Percentiles rank a stretch among this genome's conserved stretches.
These are phyloP conservation scores for Labia minor DNA, from an alignment of 2,888 invertebrate species.

Conservation along the genomic window DNA sequence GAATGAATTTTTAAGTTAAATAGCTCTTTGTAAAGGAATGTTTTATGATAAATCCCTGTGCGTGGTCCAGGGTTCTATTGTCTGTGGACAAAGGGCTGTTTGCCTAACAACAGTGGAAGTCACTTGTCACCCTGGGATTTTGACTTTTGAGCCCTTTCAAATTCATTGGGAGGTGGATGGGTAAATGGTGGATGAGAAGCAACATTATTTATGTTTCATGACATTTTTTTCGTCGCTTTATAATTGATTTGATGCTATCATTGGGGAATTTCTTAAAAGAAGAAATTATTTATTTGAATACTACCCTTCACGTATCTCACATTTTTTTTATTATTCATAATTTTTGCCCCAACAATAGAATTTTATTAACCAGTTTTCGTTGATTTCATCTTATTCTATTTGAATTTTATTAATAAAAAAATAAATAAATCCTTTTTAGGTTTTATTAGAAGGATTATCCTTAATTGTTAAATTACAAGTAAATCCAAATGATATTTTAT, in stretches of 20 bases:
- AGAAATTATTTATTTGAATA: not conserved
- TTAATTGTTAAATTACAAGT: too few relatives aligned
- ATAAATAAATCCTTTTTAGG: too few relatives aligned
- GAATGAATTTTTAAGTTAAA: not conserved
- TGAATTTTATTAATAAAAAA: too few relatives aligned
- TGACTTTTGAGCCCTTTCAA: conserved; percentile 4
- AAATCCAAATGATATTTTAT: too few relatives aligned
- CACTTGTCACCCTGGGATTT: conserved; percentile 5
- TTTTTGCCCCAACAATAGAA: too few relatives aligned
- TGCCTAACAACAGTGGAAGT: conserved; percentile 2
- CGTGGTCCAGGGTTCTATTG: not conserved
- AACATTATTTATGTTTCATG: not conserved
- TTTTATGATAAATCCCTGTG: conserved; percentile 4
- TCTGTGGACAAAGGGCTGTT: not conserved
- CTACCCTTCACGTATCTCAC: not conserved
- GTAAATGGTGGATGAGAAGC: not conserved
- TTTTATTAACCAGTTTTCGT: too few relatives aligned
- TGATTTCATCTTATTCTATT: too few relatives aligned
- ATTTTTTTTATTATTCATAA: too few relatives aligned
- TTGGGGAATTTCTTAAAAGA: not conserved
- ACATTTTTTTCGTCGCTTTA: conserved; percentile 13
- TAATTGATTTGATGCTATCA: conserved; percentile 13
- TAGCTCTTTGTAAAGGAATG: not conserved
- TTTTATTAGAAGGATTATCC: too few relatives aligned
- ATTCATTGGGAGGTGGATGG: not conserved